Evolutionary conservation across 2,888 invertebrate genomes (phyloP).

Genomic region (Panopea generosa): DNA sequence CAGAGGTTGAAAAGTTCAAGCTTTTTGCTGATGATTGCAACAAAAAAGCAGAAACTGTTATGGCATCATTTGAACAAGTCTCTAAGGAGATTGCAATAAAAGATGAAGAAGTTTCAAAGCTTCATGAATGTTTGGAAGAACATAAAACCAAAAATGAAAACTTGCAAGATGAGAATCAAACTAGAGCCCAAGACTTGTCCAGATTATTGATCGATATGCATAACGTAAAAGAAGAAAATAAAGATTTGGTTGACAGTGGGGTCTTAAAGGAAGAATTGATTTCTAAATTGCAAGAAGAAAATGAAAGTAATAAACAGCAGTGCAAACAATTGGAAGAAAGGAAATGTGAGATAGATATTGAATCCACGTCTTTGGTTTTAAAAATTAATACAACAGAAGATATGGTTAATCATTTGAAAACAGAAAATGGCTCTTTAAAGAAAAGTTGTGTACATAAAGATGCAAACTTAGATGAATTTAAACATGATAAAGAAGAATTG

Average conservation of each 20-base stretch:
- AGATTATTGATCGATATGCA: constrained; percentile 42
- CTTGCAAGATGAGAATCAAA: background rate
- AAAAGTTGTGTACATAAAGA: too few relatives aligned
- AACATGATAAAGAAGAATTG: too few relatives aligned
- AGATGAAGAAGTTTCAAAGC: constrained; percentile 22
- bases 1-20: constrained; percentile 27
- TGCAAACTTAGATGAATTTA: too few relatives aligned
- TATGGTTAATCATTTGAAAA: too few relatives aligned
- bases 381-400: too few relatives aligned
- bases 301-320: too few relatives aligned
- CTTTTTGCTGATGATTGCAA: constrained; percentile 27
- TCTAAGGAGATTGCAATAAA: constrained; percentile 34
- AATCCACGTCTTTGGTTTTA: too few relatives aligned
- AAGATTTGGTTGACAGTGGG: constrained; percentile 31
- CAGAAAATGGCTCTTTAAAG: too few relatives aligned
- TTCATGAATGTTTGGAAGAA: constrained; percentile 28
- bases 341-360: too few relatives aligned
- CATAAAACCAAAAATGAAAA: constrained; percentile 5
- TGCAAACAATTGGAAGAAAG: too few relatives aligned
- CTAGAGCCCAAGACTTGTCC: constrained; percentile 31
- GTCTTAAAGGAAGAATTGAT: constrained; percentile 22
- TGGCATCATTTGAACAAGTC: constrained; percentile 13
- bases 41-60: constrained; percentile 21
- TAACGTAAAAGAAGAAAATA: constrained; percentile 28
- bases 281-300: constrained; percentile 7